Evolutionary conservation across 2,797 vertebrate genomes (phyloP), one percentile per base, ranked within the genome.

Genomic region (Tenualosa ilisha): DNA sequence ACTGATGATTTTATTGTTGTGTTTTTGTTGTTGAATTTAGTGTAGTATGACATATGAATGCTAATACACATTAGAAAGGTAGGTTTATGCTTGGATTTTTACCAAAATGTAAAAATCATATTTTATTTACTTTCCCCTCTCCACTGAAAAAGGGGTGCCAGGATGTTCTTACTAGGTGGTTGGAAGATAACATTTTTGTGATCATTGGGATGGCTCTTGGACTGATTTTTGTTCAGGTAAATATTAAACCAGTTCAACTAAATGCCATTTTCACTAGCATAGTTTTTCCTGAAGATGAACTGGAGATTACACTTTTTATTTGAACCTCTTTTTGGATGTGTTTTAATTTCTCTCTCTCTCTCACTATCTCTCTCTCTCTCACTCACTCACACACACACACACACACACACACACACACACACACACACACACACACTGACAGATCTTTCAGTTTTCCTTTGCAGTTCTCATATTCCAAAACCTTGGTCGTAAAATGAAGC

Each of bases 181-280:
- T 94, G 68, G 26, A 88, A 22, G 75, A 84, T 1, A 95, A 94
- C 40, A 22, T 84, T 3, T 2, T 91, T 20, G 90, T 92, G 0
- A 88, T 94, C 31, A 0, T 91, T 0, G 86, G 65, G 7, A 93
- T 94, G 92, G 91, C 85, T 4, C 0, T 89, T 6, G 26, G 88
- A 13, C 91, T 94, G 31, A 9, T 94, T 0, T 0, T 92, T 0
- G 82, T 93, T 51, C 92, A 95, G 94, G 94, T 94, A 90, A 22
- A n/a, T 46, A 59, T 50, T 15, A 68, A 24, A 50, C 12, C 24
- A n/a, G 54, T 61, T 9, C 4, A 8, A 37, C 40, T 6, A 9
- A 51, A 9, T 51, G 11, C 4, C 50, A 51, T 51, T 17, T 22
- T 12, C 8, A 13, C 2, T 75, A 3, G 40, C 46, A 2, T 11